Base-by-base conservation (phyloP, 2,113 vertebrate genomes). In the mouse (Mus musculus) region DNA sequence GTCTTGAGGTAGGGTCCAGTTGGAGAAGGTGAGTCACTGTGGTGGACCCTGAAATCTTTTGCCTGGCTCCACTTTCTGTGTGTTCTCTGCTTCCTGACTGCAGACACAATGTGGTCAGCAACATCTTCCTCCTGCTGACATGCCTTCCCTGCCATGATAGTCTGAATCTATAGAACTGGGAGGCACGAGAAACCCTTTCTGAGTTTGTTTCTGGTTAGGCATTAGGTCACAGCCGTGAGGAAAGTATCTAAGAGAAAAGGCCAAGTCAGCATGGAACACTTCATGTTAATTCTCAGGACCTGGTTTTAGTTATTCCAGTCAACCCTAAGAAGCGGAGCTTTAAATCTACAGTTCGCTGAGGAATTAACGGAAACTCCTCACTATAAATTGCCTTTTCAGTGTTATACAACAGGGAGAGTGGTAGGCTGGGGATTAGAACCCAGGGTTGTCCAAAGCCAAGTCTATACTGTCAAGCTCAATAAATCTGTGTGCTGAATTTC, bases 391-490 rank as follows among this genome's bases (percentile, higher is more conserved):
- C 17, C 88, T 88, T 90, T 24, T 11, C 42, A 65, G 76, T 80
- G 39, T 46, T 42, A 86, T 28, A 46, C 1, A 75, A 22, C 39
- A 88, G 52, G 3, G 33, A 73, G 42, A 56, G 33, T 52, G 22
- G 71, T n/a, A 92, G 81, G 54, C 17, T 54, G 69, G 30, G 46
- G 17, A 56, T 95, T 77, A 82, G 88, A 95, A 92, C 28, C 3
- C 36, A n/a, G 54, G 84, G 49, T 30, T 4, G 0, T 72, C 26
- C 46, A 88, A 61, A 7, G 52, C 1, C 54, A 86, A 95, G 11
- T 85, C 42, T 39, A 24, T 10, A 22, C 22, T 72, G 46, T 92
- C 19, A 54, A 90, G 1, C 75, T 24, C 54, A 82, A 3, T 1
- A 65, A 26, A 5, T 81, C n/a, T 24, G 19, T 13, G 17, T 56